Percentiles rank a stretch among this genome's conserved stretches.
phyloP scores from a whole-genome alignment of 2,888 invertebrate genomes.

The Pammene fasciana region DNA sequence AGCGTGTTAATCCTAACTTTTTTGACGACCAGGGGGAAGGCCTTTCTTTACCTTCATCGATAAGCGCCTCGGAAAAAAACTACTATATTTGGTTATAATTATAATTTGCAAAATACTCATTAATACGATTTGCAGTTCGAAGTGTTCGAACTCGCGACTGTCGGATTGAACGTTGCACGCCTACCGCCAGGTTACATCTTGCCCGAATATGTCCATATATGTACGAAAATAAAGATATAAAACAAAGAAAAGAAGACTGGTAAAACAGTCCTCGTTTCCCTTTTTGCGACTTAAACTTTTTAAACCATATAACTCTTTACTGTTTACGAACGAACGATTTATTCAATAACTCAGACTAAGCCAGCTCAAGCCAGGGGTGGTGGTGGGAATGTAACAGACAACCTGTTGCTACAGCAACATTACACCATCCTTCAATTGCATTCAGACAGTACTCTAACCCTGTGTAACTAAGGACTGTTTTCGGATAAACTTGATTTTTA shows the following conservation, averaged over 20 bases:
- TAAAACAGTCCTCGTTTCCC: not conserved
- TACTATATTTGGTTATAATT: no score
- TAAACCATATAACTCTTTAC: not conserved
- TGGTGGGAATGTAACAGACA: conserved; percentile 48
- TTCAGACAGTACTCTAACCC: conserved; percentile 42
- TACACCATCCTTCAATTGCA: conserved; percentile 47
- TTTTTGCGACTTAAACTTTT: not conserved
- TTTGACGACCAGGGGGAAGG: no score
- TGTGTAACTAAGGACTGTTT: conserved; percentile 11
- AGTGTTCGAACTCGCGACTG: no score
- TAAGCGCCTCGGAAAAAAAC: no score
- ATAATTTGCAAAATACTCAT: no score
- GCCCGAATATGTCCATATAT: not conserved
- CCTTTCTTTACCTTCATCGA: not conserved
- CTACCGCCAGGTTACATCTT: no score
- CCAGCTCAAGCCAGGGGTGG: conserved; percentile 50
- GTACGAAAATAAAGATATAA: not conserved
- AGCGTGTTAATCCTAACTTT: no score
- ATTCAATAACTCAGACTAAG: conserved; percentile 68
- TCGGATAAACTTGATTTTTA: conserved; percentile 44
- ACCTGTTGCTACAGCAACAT: conserved; percentile 73
- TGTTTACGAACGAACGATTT: conserved; percentile 51
- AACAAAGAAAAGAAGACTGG: not conserved
- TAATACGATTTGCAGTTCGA: no score
- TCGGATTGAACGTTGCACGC: no score